Evolutionary conservation across 2,113 vertebrate species (phyloP), one percentile per base, ranked within the genome.

Genomic region (Plotosus lineatus): DNA sequence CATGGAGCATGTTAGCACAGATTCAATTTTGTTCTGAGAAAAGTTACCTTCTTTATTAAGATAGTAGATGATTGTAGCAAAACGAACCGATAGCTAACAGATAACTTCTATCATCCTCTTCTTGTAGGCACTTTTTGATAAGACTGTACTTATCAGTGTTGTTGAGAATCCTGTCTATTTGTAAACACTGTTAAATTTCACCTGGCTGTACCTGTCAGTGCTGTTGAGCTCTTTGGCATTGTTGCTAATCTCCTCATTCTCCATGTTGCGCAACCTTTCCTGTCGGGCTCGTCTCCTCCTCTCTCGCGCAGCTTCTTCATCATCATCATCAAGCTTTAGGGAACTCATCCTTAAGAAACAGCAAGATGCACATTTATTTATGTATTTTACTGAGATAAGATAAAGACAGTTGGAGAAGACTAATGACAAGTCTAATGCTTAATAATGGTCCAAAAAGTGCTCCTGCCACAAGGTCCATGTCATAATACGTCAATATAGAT

Each of bases 291-390:
- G 91, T 68, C 97, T 94, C 72, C 97, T 95, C 38, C 89, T 92
- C 84, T 99, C 97, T 19, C 96, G 91, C 50, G 96, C 95, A 0
- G 94, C 96, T 86, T 98, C 97, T 51, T 98, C 97, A 0, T 99
- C 97, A 0, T 99, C 97, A 0, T 98, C 96, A 0, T 94, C 95
- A 44, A 23, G n/a, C 55, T 92, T 84, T 85, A 87, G 90, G 83
- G 91, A 93, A 83, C 94, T 93, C 14, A 88, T 82, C 84, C 98
- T 99, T 77, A 42, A 86, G 63, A 90, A 21, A 65, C n/a, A 53
- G 48, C 8, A 12, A 86, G 5, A 26, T 1, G 56, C 1, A 75
- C 9, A 66, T 15, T 36, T 58, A 23, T 65, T 46, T 26, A 48
- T 58, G 66, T 31, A 56, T 50, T 51, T 72, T 33, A 56, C 23